Evolutionary conservation across 2,797 vertebrate species (phyloP), one percentile per base, ranked within the genome.

Genomic region (Lycodopsis pacificus): DNA sequence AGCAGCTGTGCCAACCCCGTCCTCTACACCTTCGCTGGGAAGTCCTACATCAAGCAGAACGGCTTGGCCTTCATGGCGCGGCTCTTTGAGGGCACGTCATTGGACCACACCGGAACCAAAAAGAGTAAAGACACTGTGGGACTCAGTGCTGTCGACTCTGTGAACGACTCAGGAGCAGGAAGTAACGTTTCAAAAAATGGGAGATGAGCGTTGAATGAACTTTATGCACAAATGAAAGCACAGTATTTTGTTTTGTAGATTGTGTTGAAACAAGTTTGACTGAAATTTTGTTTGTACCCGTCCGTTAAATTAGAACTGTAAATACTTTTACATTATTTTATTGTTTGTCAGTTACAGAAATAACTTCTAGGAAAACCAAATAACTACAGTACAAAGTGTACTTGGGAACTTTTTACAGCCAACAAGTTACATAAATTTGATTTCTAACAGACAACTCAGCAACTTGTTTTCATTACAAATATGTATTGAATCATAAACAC

Each of bases 1-100:
- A 97, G 97, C 91, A 97, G 97, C 88, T 96, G 96, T 48, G 93
- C 95, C 51, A 97, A 97, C 69, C 97, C 97, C 0, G 81, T 97
- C 69, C 95, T 97, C 65, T 98, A 97, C 74, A 94, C 96, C 7
- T 96, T 97, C 17, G 95, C 95, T 0, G 97, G 96, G 0, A 95
- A 96, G 40, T 89, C 95, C 20, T 96, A 97, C 87, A 96, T 97
- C 48, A 94, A 77, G 53, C 63, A 90, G 0, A 94, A 96, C 0
- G 97, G 97, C 4, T 30, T 97, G 0, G 92, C 91, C 69, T 97
- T 97, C 88, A 94, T 98, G 76, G 97, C 96, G 13, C 95, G 95
- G 19, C 90, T 98, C 14, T 95, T 98, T 46, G 97, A 97, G 76
- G 95, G 92, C n/a, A 96, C 95, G 0, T 92, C 90, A 0, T 1